Conservation (phyloP, 2,113 vertebrate genomes). For the Illadopsis cleaveri region DNA sequence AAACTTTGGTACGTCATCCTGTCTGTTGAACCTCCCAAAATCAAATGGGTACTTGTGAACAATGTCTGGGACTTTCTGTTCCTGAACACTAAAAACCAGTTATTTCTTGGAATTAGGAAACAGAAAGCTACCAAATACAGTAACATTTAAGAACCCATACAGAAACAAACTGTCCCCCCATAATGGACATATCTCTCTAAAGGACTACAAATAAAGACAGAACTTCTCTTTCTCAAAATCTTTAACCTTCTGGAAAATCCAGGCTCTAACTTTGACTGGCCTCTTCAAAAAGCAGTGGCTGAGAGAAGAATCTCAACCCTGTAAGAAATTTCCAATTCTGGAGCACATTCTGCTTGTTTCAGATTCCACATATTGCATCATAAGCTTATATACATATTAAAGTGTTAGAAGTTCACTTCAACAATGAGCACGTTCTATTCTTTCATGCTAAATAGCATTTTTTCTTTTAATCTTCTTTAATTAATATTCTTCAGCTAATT, state of each 20-base stretch:
- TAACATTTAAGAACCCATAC: neutral
- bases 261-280: neutral
- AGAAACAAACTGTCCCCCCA: neutral
- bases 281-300: neutral
- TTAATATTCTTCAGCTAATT: conserved; percentile 56
- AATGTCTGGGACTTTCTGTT: neutral
- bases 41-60: neutral
- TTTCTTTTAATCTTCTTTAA: conserved; percentile 60
- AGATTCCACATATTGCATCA: neutral
- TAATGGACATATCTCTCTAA: neutral
- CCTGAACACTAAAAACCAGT: neutral
- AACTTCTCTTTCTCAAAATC: neutral
- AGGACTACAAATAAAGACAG: neutral
- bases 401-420: neutral
- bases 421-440: neutral
- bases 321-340: neutral
- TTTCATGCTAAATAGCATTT: neutral
- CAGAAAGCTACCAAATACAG: neutral
- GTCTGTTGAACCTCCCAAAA: neutral
- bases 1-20: neutral
- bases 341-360: neutral
- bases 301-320: neutral
- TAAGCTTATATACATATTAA: neutral
- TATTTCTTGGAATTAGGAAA: neutral
- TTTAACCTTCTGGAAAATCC: neutral